Base-by-base conservation (phyloP, 2,888 invertebrate species). In the Mayetiola destructor region DNA sequence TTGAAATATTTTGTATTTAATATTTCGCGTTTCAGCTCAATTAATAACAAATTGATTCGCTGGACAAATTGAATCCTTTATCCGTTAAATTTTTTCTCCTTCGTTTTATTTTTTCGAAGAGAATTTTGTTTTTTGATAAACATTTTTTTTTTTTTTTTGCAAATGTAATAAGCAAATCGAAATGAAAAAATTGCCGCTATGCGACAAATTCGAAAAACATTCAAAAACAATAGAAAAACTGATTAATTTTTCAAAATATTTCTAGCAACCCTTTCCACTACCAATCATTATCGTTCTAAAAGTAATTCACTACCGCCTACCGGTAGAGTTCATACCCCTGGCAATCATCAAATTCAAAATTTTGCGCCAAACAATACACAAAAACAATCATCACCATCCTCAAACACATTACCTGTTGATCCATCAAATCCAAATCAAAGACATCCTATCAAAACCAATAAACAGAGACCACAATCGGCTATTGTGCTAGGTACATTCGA, bases 251-350 rank as follows among this genome's bases (percentile, higher is more conserved):
- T 48, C 30, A 32, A 56, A 56, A 36, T 58, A 56, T 68, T 80
- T 81, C 76, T 81, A 83, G 82, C 82, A 74, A 81, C 80, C 79
- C 78, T 82, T 76, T 80, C 80, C 77, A 81, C 82, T 76, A 80
- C 80, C 77, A 79, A 78, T 76, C 80, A 80, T 76, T 79, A 80
- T 79, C 80, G 79, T 75, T 77, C 77, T 74, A 80, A 79, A 78
- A 76, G 77, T 78, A 79, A 75, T 74, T 76, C 77, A 72, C 73
- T 76, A 68, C 74, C 77, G 70, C 72, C 74, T 73, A 69, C 65
- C 66, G 70, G 68, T 69, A 70, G 68, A 69, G 66, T 64, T 65
- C 65, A 65, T 64, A 61, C 67, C 64, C 62, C 67, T 64, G 64
- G 65, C 63, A 61, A 62, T 62, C 66, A 68, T 66, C 67, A 67